phyloP scores from a whole-genome alignment of 1,140 invertebrate genomes.

The Matsumurasca onukii region DNA sequence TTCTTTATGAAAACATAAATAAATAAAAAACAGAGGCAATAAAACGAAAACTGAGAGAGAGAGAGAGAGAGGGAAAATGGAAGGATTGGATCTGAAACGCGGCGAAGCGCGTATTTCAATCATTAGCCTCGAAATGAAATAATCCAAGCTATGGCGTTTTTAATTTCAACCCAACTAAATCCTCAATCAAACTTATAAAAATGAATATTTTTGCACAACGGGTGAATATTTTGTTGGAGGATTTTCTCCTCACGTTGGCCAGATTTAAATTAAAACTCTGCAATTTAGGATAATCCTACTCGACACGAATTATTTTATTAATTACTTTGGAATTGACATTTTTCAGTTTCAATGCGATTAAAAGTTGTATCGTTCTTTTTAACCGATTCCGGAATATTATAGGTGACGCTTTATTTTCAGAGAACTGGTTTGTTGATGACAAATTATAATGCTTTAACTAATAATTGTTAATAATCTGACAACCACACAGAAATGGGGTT shows the following conservation, averaged over 20 bases:
- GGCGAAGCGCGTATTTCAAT: background rate
- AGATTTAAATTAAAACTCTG: background rate
- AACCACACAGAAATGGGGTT: no score
- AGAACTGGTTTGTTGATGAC: no score
- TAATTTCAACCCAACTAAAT: slow-evolving; percentile 8
- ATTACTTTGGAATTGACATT: background rate
- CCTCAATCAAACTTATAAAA: slow-evolving; percentile 17
- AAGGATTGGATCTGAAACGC: slow-evolving; percentile 1
- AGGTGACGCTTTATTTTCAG: no score
- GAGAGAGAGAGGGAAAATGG: background rate
- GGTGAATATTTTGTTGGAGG: background rate
- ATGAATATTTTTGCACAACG: slow-evolving; percentile 5
- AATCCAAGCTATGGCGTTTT: slow-evolving; percentile 8
- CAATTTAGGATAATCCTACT: slow-evolving; percentile 11
- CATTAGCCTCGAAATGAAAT: slow-evolving; percentile 11
- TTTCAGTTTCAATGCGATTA: background rate
- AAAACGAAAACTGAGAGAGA: no score
- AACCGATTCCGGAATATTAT: no score
- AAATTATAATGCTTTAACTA: no score
- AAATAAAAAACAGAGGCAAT: no score
- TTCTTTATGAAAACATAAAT: no score
- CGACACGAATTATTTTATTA: slow-evolving; percentile 20
- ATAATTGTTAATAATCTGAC: no score
- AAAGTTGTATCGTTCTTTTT: background rate
- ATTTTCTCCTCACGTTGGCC: background rate